These are phyloP conservation scores for Nymphalis c-album DNA, from an alignment of 2,888 invertebrate species.

Conservation along the genomic window DNA sequence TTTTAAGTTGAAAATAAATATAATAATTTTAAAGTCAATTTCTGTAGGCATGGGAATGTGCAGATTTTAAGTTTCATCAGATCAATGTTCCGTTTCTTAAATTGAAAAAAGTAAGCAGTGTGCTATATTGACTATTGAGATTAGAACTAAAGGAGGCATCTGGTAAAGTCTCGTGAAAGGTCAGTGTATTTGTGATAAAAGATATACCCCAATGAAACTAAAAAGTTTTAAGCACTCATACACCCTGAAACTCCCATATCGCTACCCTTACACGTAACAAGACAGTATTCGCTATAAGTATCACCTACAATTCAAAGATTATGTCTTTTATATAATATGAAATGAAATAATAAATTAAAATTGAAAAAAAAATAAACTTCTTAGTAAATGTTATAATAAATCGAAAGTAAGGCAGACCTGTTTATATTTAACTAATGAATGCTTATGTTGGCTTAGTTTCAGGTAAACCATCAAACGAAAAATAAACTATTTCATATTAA, in stretches of 20 bases:
- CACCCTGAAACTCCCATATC: slow-evolving; percentile 32
- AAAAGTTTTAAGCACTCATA: slow-evolving; percentile 30
- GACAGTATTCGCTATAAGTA: slow-evolving; percentile 53
- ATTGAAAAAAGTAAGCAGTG: slow-evolving; percentile 37
- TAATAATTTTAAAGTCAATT: slow-evolving; percentile 5
- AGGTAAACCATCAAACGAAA: slow-evolving; percentile 14
- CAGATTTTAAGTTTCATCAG: slow-evolving; percentile 19
- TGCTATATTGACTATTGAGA: slow-evolving; percentile 36
- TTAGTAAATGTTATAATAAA: slow-evolving; percentile 15
- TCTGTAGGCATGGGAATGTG: slow-evolving; percentile 31
- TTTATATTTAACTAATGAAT: slow-evolving; percentile 17
- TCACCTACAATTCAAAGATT: slow-evolving; percentile 55
- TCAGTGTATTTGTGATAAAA: slow-evolving; percentile 33
- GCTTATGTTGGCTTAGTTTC: slow-evolving; percentile 11
- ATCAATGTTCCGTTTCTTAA: slow-evolving; percentile 7
- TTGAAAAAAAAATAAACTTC: neutral
- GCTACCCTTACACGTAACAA: slow-evolving; percentile 42
- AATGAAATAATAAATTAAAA: neutral
- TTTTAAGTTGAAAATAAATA: neutral
- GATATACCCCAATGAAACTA: slow-evolving; percentile 29
- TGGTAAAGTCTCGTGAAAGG: slow-evolving; percentile 31
- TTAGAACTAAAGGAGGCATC: slow-evolving; percentile 22
- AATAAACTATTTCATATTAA: slow-evolving; percentile 19
- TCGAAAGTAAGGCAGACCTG: neutral
- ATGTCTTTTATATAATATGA: slow-evolving; percentile 41